A percentile compares a stretch with the other conserved stretches of the same genome.
Conservation (phyloP, 2,888 invertebrate species). For the Pyrrhia umbra region DNA sequence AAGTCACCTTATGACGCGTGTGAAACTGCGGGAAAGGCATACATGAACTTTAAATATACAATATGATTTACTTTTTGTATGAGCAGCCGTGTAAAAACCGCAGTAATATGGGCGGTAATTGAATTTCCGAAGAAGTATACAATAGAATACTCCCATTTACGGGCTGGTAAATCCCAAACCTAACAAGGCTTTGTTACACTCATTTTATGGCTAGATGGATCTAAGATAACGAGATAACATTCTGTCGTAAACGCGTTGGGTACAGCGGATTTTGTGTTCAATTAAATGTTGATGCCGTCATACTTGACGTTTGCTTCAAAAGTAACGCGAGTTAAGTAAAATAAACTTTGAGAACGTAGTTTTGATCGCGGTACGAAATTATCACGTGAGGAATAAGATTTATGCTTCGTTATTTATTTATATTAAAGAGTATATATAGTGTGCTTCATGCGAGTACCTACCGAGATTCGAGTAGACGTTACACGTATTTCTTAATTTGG, state of each 20-base stretch:
- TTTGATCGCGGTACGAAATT: not conserved
- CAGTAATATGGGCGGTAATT: not conserved
- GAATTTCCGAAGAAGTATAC: not conserved
- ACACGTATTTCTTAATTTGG: too few relatives aligned
- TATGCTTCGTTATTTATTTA: not conserved
- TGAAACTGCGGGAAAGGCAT: too few relatives aligned
- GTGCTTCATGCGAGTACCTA: too few relatives aligned
- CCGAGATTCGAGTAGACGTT: too few relatives aligned
- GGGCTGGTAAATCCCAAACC: slow-evolving; percentile 1
- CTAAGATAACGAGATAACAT: not conserved
- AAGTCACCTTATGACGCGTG: not conserved
- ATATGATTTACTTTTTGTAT: too few relatives aligned
- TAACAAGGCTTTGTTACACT: not conserved
- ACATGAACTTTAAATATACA: too few relatives aligned
- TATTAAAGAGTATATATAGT: not conserved
- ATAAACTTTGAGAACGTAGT: too few relatives aligned
- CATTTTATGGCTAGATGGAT: not conserved
- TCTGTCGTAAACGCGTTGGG: not conserved
- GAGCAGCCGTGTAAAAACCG: too few relatives aligned
- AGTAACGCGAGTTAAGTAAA: not conserved
- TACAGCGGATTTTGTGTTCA: not conserved
- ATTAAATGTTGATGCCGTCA: not conserved
- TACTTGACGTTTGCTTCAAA: not conserved
- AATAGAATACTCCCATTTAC: not conserved
- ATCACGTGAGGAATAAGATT: not conserved